These are phyloP conservation scores for Agrotis exclamationis DNA, from an alignment of 2,888 invertebrate genomes.

Conservation along the genomic window DNA sequence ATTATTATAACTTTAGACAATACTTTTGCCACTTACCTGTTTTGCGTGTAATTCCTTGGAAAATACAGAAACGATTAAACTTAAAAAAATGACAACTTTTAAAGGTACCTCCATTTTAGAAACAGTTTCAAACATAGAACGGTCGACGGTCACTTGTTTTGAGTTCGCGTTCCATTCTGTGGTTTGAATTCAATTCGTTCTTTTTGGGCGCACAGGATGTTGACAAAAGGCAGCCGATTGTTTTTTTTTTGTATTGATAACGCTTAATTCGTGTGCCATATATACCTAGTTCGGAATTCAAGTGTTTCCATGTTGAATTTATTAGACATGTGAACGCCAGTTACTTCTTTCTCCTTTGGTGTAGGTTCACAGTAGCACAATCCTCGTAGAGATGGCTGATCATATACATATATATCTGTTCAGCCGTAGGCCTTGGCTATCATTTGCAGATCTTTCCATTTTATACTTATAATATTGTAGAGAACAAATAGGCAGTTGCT, in stretches of 20 bases:
- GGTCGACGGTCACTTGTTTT: conserved; percentile 24
- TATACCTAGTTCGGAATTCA: background rate
- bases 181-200: background rate
- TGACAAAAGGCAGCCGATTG: conserved; percentile 39
- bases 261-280: conserved; percentile 1
- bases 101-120: conserved; percentile 32
- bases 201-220: conserved; percentile 35
- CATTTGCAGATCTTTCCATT: background rate
- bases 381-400: too few relatives aligned
- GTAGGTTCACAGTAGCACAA: too few relatives aligned
- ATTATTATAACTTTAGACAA: too few relatives aligned
- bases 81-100: conserved; percentile 31
- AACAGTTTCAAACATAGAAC: conserved; percentile 21
- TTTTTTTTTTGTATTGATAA: conserved; percentile 55
- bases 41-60: conserved; percentile 67
- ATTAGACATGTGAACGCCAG: too few relatives aligned
- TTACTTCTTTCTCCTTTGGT: too few relatives aligned
- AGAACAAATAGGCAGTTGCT: background rate
- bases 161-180: conserved; percentile 21
- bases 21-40: conserved; percentile 59
- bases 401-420: too few relatives aligned
- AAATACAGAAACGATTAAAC: conserved; percentile 31
- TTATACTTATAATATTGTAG: background rate
- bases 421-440: background rate
- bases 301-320: conserved; percentile 12